These are phyloP conservation scores for Habrosyne pyritoides DNA, from an alignment of 2,888 invertebrate species.

Conservation along the genomic window DNA sequence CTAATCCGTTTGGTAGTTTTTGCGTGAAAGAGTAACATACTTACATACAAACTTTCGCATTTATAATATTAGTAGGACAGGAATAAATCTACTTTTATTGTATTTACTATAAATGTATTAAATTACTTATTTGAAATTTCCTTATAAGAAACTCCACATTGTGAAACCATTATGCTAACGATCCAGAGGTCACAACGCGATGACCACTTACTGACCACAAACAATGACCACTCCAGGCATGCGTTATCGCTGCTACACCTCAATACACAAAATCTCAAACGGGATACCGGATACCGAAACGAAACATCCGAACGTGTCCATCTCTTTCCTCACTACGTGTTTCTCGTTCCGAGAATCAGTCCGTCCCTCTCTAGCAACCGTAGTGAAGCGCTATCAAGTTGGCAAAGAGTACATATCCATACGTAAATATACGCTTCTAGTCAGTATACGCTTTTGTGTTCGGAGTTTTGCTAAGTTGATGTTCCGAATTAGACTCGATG, in stretches of 20 bases:
- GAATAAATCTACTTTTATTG: too few relatives aligned
- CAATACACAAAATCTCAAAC: slow-evolving; percentile 67
- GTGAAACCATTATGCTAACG: not conserved
- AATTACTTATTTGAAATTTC: too few relatives aligned
- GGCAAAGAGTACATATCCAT: slow-evolving; percentile 17
- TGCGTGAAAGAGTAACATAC: too few relatives aligned
- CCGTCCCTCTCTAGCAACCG: slow-evolving; percentile 47
- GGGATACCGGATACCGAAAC: slow-evolving; percentile 72
- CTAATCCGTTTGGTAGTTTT: too few relatives aligned
- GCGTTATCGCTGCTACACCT: slow-evolving; percentile 54
- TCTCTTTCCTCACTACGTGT: slow-evolving; percentile 30
- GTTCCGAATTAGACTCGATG: slow-evolving; percentile 56
- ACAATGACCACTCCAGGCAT: slow-evolving; percentile 28
- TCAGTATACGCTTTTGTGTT: slow-evolving; percentile 68
- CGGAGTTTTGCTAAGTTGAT: slow-evolving; percentile 67
- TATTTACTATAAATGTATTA: too few relatives aligned
- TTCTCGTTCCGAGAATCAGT: slow-evolving; percentile 33
- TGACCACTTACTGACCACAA: slow-evolving; percentile 52
- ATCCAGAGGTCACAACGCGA: slow-evolving; percentile 20
- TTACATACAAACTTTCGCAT: too few relatives aligned
- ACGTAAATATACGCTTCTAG: slow-evolving; percentile 45
- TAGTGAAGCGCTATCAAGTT: slow-evolving; percentile 25
- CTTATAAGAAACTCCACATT: too few relatives aligned
- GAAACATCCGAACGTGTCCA: slow-evolving; percentile 49
- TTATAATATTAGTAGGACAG: too few relatives aligned